A percentile compares a stretch with the other conserved stretches of the same genome.
Evolutionary conservation across 2,113 vertebrate genomes (phyloP).

Genomic region (Oreotragus oreotragus): DNA sequence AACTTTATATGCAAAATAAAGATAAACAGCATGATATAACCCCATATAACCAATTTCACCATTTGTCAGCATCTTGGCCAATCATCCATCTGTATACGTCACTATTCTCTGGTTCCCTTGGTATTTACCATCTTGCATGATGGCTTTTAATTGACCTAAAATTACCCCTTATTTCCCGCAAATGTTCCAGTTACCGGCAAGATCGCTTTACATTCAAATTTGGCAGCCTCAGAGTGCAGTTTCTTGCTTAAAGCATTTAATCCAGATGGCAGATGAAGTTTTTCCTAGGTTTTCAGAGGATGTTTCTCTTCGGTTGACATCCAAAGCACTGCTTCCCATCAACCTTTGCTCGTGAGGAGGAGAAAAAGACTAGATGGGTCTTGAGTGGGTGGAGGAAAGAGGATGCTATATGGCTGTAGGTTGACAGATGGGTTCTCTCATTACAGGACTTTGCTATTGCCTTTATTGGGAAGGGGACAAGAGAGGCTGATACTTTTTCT

Average conservation of each 20-base stretch:
- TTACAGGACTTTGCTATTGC: not conserved
- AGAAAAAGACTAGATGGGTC: not conserved
- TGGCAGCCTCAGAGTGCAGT: not conserved
- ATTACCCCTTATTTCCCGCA: not conserved
- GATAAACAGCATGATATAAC: not conserved
- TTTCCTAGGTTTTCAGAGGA: not conserved
- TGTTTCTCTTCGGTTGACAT: not conserved
- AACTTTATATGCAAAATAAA: not conserved
- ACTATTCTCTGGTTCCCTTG: not conserved
- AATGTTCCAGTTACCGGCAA: not conserved
- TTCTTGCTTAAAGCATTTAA: conserved; percentile 18
- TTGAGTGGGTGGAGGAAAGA: not conserved
- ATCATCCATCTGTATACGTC: not conserved
- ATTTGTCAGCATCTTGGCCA: not conserved
- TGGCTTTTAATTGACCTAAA: conserved; percentile 17
- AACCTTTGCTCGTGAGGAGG: not conserved
- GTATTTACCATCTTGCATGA: not conserved
- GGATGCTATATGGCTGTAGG: not conserved
- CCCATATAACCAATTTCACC: not conserved
- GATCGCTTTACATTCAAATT: not conserved
- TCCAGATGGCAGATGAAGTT: not conserved
- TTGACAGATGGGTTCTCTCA: not conserved
- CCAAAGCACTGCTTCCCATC: not conserved
- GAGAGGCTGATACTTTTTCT: not conserved
- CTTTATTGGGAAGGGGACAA: not conserved